A percentile compares a stretch with the other conserved stretches of the same genome.
These are phyloP conservation scores for Hoplodrina ambigua DNA, from an alignment of 2,888 invertebrate genomes.

Conservation along the genomic window DNA sequence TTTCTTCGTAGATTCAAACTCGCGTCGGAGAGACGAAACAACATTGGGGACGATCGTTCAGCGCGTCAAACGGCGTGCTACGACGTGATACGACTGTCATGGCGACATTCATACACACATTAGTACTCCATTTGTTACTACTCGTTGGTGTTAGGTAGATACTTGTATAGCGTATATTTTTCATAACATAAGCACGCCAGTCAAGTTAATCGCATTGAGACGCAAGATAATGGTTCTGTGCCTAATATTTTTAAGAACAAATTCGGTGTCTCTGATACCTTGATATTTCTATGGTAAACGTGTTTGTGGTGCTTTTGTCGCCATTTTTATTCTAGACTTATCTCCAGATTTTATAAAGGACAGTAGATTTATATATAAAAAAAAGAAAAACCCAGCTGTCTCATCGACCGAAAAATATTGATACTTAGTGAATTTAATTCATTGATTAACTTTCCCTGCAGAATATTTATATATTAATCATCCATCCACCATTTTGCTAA, in stretches of 20 bases:
- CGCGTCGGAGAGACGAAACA: slow-evolving; percentile 17
- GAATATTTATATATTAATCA: slow-evolving; percentile 11
- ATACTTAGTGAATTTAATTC: background rate
- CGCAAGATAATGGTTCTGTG: slow-evolving; percentile 14
- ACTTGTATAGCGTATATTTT: slow-evolving; percentile 25
- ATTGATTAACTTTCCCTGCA: background rate
- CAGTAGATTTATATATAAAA: slow-evolving; percentile 7
- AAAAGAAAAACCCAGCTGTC: background rate
- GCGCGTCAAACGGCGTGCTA: slow-evolving; percentile 11
- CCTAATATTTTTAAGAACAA: slow-evolving; percentile 40
- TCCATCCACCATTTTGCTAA: background rate
- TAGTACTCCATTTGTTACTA: slow-evolving; percentile 44
- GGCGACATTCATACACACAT: slow-evolving; percentile 19
- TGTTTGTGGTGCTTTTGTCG: slow-evolving; percentile 35
- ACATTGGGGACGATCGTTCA: slow-evolving; percentile 17
- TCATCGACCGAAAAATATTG: slow-evolving; percentile 6
- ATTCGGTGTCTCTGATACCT: slow-evolving; percentile 26
- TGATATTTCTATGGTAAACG: slow-evolving; percentile 23
- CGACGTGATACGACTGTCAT: slow-evolving; percentile 18
- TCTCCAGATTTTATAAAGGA: slow-evolving; percentile 23
- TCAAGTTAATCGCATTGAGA: slow-evolving; percentile 22
- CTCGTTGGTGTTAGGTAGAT: slow-evolving; percentile 34
- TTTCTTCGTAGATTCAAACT: slow-evolving; percentile 48
- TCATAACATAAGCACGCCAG: slow-evolving; percentile 29
- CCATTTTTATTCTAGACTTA: slow-evolving; percentile 28